Evolutionary conservation across 2,113 vertebrate species (phyloP), one percentile per base, ranked within the genome.

Genomic region (Carassius auratus): DNA sequence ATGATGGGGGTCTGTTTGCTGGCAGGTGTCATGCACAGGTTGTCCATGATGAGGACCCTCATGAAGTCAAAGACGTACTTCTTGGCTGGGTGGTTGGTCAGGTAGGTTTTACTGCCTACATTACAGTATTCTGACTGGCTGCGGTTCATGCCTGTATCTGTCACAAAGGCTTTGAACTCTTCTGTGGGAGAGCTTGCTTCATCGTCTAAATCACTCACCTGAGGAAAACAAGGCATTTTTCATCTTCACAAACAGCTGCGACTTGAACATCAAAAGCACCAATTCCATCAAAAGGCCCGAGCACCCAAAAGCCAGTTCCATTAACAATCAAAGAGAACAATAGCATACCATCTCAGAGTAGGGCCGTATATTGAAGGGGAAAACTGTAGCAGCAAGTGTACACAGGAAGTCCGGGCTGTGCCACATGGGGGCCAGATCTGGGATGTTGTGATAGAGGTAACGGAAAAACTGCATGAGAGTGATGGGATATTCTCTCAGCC

Each of bases 381-480:
- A 99, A 82, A 98, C 98, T 0, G 96, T 93, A 2, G 98, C 98
- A 38, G 97, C 96, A 87, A 99, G 91, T 0, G 97, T 96, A 79
- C 97, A 99, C 57, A 99, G 95, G 93, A 99, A 99, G 66, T 99
- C 98, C 0, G 98, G 95, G 76, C 97, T 97, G 96, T 97, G 97
- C 98, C 98, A 99, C 95, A 99, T 95, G 17, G 95, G 96, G 4
- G 94, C 90, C 26, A 99, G 95, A 92, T 99, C 98, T 0, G 97
- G 94, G 38, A 99, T 97, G 3, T 99, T 99, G 92, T 99, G 98
- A 92, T 99, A 99, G 10, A 99, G 93, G 81, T 98, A 99, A 57
- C 98, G 94, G 6, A 99, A 99, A 93, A 99, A 99, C 94, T 99
- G 98, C 98, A 99, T 98, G 92, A 99, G 92, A 0, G 98, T 99